Conservation (phyloP, 1,140 invertebrate genomes). For the Ceratoteleas bidentatus region DNA sequence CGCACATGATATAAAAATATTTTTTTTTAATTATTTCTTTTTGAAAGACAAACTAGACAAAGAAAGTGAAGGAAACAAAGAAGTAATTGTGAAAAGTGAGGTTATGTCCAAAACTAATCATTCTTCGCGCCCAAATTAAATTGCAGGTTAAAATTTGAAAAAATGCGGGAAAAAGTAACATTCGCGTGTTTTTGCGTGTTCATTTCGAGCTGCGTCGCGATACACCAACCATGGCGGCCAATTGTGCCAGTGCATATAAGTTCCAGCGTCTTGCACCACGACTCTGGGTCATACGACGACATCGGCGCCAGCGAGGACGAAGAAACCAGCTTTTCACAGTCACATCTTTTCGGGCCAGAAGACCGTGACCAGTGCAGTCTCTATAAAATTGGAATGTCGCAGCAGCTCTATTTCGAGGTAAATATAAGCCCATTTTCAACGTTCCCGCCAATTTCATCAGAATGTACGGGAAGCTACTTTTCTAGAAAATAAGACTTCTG, state of each 20-base stretch:
- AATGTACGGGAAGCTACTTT: neutral
- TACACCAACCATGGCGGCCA: too few relatives aligned
- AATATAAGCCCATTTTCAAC: neutral
- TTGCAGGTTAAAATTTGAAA: constrained; percentile 20
- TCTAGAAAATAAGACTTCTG: too few relatives aligned
- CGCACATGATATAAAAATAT: too few relatives aligned
- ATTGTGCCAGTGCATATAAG: too few relatives aligned
- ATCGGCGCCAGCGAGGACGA: too few relatives aligned
- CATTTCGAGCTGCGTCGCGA: too few relatives aligned
- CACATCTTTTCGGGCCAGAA: constrained; percentile 62
- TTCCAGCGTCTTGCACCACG: too few relatives aligned
- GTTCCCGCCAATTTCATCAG: neutral
- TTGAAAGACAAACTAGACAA: neutral
- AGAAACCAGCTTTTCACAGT: constrained; percentile 34
- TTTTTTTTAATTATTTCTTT: too few relatives aligned
- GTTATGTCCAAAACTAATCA: neutral
- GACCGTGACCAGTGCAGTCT: constrained; percentile 83
- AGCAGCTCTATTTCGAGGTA: constrained; percentile 86
- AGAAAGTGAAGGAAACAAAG: neutral
- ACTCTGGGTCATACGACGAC: too few relatives aligned
- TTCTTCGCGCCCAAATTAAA: neutral
- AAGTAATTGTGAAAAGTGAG: constrained; percentile 1
- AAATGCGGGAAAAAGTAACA: constrained; percentile 63
- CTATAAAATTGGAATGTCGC: constrained; percentile 85
- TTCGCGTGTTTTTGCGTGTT: constrained; percentile 32